Evolutionary conservation across 1,140 invertebrate species (phyloP).

Genomic region (Copidosoma floridanum): DNA sequence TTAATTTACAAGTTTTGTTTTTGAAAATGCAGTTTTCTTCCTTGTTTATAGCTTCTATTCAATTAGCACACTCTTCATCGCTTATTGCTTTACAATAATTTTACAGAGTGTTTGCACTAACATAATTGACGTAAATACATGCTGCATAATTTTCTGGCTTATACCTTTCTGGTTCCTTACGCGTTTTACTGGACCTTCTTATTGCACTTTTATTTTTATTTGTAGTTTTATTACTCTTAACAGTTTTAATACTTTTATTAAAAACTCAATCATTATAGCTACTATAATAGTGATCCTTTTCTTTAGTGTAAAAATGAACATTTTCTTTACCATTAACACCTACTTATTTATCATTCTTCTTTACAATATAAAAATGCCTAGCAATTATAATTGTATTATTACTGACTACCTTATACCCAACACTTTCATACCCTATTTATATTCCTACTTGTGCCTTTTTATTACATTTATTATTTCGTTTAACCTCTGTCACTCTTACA

Average conservation of each 20-base stretch:
- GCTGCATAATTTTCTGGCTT: background rate
- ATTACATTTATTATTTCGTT: background rate
- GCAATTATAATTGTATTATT: background rate
- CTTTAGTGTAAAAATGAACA: conserved; percentile 3
- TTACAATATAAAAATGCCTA: background rate
- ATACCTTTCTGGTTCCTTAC: background rate
- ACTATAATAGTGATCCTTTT: conserved; percentile 21
- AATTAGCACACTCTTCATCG: background rate
- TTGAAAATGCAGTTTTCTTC: conserved; percentile 18
- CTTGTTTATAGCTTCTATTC: conserved; percentile 18
- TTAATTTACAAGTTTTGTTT: conserved; percentile 34
- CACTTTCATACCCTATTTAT: conserved; percentile 30
- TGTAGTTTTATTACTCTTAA: conserved; percentile 20
- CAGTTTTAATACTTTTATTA: background rate
- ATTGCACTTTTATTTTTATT: conserved; percentile 4
- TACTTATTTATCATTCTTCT: background rate
- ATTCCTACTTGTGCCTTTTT: conserved; percentile 4
- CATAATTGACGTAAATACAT: conserved; percentile 11
- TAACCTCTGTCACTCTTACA: no score
- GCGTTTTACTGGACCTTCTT: background rate
- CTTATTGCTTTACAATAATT: conserved; percentile 16
- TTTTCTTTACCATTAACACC: background rate
- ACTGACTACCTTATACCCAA: conserved; percentile 27
- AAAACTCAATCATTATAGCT: background rate
- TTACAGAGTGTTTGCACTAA: background rate